Percentiles rank a stretch among this genome's conserved stretches.
Evolutionary conservation across 2,797 vertebrate species (phyloP).

Genomic region (Philypnodon macrostomus): DNA sequence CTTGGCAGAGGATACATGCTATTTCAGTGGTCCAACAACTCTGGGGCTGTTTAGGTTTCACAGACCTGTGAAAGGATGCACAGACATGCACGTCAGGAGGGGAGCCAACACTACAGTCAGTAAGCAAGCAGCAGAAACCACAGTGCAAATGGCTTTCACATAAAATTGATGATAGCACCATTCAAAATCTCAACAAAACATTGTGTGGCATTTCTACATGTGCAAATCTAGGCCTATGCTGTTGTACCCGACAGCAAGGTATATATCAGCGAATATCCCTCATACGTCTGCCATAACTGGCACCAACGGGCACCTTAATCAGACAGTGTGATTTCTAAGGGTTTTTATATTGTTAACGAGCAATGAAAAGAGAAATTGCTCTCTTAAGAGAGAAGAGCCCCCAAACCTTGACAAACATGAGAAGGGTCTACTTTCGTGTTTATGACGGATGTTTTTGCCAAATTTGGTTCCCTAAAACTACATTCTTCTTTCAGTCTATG

Average conservation of each 20-base stretch:
- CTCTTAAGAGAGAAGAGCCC: too few species aligned
- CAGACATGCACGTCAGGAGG: slow-evolving; percentile 45
- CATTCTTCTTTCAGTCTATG: too few species aligned
- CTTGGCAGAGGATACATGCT: slow-evolving; percentile 47
- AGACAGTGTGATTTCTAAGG: too few species aligned
- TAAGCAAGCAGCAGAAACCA: slow-evolving; percentile 32
- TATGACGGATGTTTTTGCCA: too few species aligned
- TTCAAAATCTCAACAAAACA: background rate
- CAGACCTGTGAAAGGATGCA: slow-evolving; percentile 61
- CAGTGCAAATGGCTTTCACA: slow-evolving; percentile 37
- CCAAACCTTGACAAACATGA: too few species aligned
- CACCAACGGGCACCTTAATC: too few species aligned
- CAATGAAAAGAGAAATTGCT: too few species aligned
- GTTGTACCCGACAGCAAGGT: background rate
- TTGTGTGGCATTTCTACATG: background rate
- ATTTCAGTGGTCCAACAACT: slow-evolving; percentile 59
- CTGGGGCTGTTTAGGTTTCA: slow-evolving; percentile 67
- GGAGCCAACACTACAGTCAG: slow-evolving; percentile 39
- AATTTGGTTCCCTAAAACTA: too few species aligned
- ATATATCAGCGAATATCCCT: too few species aligned
- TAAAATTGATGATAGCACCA: slow-evolving; percentile 13
- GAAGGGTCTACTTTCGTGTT: too few species aligned
- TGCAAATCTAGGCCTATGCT: background rate
- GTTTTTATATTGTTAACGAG: too few species aligned
- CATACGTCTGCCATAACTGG: too few species aligned